These are phyloP conservation scores for Chaenogobius annularis DNA, from an alignment of 2,113 vertebrate genomes.

Conservation along the genomic window DNA sequence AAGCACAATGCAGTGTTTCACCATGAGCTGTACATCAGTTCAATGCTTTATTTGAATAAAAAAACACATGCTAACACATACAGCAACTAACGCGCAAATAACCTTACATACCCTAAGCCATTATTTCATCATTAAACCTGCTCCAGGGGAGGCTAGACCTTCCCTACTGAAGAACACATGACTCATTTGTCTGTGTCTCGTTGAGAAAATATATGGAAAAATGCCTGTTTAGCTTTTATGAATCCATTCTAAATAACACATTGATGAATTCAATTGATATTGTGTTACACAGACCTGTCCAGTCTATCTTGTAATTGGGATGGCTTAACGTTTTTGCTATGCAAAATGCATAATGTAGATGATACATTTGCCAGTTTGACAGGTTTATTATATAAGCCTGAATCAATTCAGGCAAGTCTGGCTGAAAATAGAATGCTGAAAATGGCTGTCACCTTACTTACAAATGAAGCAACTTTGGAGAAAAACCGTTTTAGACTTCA, in stretches of 20 bases:
- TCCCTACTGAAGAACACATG: neutral
- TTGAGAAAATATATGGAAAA: neutral
- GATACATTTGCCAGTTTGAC: slow-evolving; percentile 12
- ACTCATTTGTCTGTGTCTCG: slow-evolving; percentile 1
- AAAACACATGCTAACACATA: neutral
- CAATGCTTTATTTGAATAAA: neutral
- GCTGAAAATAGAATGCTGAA: slow-evolving; percentile 2
- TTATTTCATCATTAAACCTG: slow-evolving; percentile 1
- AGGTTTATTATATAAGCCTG: slow-evolving; percentile 23
- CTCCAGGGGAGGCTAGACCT: neutral
- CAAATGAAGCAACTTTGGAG: slow-evolving; percentile 15
- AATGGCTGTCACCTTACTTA: slow-evolving; percentile 10
- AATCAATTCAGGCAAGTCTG: slow-evolving; percentile 1
- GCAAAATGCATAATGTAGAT: neutral
- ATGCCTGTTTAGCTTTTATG: neutral
- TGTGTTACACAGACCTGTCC: neutral
- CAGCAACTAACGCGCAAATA: too few relatives aligned
- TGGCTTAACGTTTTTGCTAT: neutral
- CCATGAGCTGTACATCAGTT: too few relatives aligned
- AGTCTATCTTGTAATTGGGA: neutral
- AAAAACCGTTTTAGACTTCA: slow-evolving; percentile 12
- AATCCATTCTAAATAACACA: neutral
- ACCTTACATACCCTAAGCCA: neutral
- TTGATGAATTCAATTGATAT: neutral
- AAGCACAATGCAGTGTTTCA: too few relatives aligned